These are phyloP conservation scores for Teleogryllus oceanicus DNA, from an alignment of 2,888 invertebrate genomes.

Conservation along the genomic window DNA sequence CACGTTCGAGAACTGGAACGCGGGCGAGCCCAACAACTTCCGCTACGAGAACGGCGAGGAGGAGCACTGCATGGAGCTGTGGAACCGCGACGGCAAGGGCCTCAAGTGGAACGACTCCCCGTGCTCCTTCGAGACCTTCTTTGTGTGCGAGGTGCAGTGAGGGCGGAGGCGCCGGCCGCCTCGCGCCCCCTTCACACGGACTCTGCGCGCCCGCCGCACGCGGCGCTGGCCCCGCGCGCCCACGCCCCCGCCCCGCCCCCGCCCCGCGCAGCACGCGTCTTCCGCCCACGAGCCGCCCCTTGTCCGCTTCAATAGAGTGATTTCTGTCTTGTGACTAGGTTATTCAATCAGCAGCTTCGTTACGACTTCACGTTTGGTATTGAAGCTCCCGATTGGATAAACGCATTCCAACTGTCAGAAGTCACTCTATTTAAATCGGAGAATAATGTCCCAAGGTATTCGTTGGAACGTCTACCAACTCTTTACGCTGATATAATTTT, in stretches of 20 bases:
- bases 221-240: slow-evolving; percentile 19
- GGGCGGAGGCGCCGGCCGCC: neutral
- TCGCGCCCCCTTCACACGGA: neutral
- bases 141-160: slow-evolving; percentile 79
- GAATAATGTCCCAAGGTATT: no score
- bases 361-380: no score
- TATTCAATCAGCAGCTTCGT: no score
- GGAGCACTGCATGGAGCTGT: slow-evolving; percentile 85
- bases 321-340: no score
- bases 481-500: no score
- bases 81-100: slow-evolving; percentile 89
- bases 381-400: no score
- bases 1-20: slow-evolving; percentile 90
- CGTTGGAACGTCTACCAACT: no score
- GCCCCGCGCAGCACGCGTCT: neutral
- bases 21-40: slow-evolving; percentile 91
- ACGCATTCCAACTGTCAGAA: no score
- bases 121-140: slow-evolving; percentile 88
- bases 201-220: neutral
- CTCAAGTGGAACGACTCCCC: slow-evolving; percentile 92
- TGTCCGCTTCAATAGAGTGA: no score
- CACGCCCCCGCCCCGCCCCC: neutral
- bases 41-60: slow-evolving; percentile 90
- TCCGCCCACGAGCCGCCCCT: no score
- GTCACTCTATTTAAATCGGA: no score